Conservation (phyloP, 2,113 vertebrate species). For the Pungitius pungitius region DNA sequence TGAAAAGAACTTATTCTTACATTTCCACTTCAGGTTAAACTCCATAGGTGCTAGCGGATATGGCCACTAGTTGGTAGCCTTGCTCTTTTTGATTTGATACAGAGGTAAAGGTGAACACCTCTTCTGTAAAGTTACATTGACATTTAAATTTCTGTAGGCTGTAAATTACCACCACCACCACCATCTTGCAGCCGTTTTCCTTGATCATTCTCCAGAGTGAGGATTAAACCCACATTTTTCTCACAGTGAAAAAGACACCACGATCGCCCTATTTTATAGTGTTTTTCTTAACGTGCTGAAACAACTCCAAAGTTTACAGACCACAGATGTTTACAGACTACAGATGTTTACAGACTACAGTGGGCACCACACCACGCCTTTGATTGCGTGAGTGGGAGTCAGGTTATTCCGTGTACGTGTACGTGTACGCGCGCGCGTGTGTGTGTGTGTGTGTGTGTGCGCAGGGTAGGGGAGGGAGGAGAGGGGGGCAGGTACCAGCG, state of each 20-base stretch:
- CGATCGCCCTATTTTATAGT: too few species aligned
- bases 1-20: not conserved
- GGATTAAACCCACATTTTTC: not conserved
- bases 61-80: constrained; percentile 65
- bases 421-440: not conserved
- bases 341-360: not conserved
- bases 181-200: not conserved
- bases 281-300: not conserved
- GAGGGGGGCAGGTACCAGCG: constrained; percentile 57
- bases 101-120: not conserved
- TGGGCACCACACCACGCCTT: constrained; percentile 16
- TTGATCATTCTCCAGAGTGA: not conserved
- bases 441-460: not conserved
- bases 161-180: not conserved
- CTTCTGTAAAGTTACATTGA: not conserved
- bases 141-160: not conserved
- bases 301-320: not conserved
- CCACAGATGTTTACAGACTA: not conserved
- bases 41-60: not conserved
- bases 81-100: constrained; percentile 8
- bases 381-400: not conserved
- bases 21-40: not conserved
- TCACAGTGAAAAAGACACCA: not conserved
- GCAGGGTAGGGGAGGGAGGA: not conserved
- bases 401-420: constrained; percentile 5